phyloP scores from a whole-genome alignment of 2,888 invertebrate species.

The Blastobasis lacticolella region DNA sequence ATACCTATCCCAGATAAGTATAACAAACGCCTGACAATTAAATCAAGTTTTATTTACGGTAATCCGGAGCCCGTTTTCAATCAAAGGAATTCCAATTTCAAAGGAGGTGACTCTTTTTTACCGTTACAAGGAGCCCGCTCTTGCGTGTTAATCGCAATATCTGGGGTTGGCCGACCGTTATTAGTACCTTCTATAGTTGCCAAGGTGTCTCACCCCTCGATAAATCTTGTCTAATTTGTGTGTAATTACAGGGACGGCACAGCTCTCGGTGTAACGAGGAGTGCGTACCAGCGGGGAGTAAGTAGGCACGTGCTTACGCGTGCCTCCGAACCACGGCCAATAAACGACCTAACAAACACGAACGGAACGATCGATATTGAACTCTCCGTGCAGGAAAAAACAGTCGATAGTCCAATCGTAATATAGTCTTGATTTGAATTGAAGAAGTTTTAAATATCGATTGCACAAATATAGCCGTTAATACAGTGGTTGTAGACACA shows the following conservation, averaged over 20 bases:
- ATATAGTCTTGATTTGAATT: conserved; percentile 21
- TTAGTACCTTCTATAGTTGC: conserved; percentile 70
- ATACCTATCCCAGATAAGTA: too few species aligned
- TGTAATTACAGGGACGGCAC: conserved; percentile 71
- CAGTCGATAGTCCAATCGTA: conserved; percentile 16
- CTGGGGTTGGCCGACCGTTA: conserved; percentile 64
- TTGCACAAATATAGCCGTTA: conserved; percentile 40
- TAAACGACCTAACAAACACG: conserved; percentile 25
- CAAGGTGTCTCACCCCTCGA: conserved; percentile 73
- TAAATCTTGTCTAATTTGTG: conserved; percentile 75
- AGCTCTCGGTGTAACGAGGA: conserved; percentile 69
- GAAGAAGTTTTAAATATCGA: conserved; percentile 31
- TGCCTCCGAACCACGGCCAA: conserved; percentile 23
- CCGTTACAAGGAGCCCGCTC: conserved; percentile 22
- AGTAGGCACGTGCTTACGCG: conserved; percentile 68
- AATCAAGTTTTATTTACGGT: too few species aligned
- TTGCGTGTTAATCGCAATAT: conserved; percentile 65
- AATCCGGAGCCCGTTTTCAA: too few species aligned
- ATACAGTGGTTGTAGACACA: conserved; percentile 8
- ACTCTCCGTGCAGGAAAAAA: conserved; percentile 15
- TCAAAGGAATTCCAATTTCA: not conserved
- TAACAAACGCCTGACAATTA: too few species aligned
- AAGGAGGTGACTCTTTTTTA: not conserved
- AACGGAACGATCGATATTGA: conserved; percentile 12
- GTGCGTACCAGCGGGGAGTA: conserved; percentile 68